Base-by-base conservation (phyloP, 1,140 invertebrate species). In the Laodelphax striatellus region DNA sequence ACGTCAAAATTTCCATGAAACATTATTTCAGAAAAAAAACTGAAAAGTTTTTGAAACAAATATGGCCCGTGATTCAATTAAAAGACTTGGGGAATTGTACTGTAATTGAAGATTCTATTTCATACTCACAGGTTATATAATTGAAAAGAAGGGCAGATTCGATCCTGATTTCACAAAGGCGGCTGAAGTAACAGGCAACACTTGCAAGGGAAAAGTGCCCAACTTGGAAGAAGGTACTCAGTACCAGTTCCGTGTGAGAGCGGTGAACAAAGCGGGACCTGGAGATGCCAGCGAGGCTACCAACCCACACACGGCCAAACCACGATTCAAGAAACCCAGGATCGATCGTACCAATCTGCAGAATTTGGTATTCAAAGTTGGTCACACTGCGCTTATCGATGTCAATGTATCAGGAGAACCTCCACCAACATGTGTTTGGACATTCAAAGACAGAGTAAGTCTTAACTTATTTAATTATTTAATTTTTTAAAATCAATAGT, bases 241-340 rank as follows among this genome's bases (percentile, higher is more conserved):
- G 66, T 94, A 94, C 70, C 91, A 97, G 76, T 99, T 99, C 79
- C 78, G 97, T 59, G 86, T 99, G 1, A 78, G 87, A 50, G 97
- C 97, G 42, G 79, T 95, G 0, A 99, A 99, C 75, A 97, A 97
- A 75, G 96, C 94, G 38, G 97, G 97, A 46, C 84, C 84, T 52
- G 95, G 95, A 19, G 93, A 97, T 69, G 93, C 97, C 8, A 96
- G 92, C 43, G 90, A 97, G 70, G 85, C 92, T 57, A 97, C 94
- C 34, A 90, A 91, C 71, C 90, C 92, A 71, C 93, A 97, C 69
- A 88, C 88, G n/a, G 94, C 94, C 53, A 97, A 97, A 73, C 87
- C 95, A 17, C 81, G 90, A 72, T 92, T 83, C 80, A 76, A 89
- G 67, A 94, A 94, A 79, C 93, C 94, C 42, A 82, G 84, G 68